Evolutionary conservation across 2,113 vertebrate species (phyloP).

Genomic region (Aspidoscelis tigris): DNA sequence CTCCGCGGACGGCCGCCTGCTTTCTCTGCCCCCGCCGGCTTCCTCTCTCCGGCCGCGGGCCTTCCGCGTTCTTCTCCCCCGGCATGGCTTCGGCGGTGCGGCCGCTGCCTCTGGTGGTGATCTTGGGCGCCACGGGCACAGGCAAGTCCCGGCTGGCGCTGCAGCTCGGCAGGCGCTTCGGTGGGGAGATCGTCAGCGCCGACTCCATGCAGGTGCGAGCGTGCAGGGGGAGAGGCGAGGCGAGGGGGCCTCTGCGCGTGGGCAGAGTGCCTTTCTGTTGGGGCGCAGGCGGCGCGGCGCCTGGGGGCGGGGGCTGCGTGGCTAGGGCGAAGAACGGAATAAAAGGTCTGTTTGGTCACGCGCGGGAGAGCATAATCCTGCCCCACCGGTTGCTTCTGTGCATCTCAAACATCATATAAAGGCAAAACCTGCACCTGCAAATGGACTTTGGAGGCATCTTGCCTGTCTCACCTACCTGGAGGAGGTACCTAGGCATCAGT

Average conservation of each 20-base stretch:
- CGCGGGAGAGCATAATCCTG: too few relatives aligned
- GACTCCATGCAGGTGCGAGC: conserved; percentile 93
- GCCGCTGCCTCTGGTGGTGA: conserved; percentile 83
- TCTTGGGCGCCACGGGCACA: conserved; percentile 91
- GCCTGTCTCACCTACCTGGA: too few relatives aligned
- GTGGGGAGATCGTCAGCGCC: conserved; percentile 91
- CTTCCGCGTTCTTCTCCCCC: not conserved
- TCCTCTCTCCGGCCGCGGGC: conserved; percentile 1
- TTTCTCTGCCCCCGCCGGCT: too few relatives aligned
- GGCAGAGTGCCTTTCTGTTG: not conserved
- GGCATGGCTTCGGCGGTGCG: not conserved
- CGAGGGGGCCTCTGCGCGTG: not conserved
- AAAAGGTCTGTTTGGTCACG: too few relatives aligned
- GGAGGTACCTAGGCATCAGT: too few relatives aligned
- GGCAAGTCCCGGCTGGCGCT: conserved; percentile 92
- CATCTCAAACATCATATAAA: too few relatives aligned
- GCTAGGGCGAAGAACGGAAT: too few relatives aligned
- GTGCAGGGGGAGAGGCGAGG: not conserved
- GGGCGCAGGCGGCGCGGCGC: not conserved
- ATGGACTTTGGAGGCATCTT: too few relatives aligned
- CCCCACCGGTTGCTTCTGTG: too few relatives aligned
- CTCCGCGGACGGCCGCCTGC: not conserved
- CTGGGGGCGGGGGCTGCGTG: not conserved
- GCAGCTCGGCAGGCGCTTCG: conserved; percentile 84
- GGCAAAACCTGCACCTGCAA: too few relatives aligned